Evolutionary conservation across 2,888 invertebrate species (phyloP), one percentile per base, ranked within the genome.

Genomic region (Synanthedon formicaeformis): DNA sequence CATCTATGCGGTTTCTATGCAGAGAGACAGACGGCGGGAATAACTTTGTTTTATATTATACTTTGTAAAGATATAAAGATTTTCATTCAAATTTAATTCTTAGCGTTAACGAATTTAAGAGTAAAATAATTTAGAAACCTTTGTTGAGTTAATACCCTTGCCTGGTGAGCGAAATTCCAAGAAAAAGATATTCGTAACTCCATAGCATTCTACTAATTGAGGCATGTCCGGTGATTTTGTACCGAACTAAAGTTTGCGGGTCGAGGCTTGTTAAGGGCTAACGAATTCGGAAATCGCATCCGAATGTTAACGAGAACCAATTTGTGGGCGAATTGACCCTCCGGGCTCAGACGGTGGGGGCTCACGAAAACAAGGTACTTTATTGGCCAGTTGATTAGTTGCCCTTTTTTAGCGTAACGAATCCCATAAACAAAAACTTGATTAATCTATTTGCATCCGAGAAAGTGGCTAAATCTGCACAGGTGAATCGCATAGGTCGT

Each of bases 281-380:
- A 78, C 77, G 75, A 80, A 82, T 81, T 82, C 80, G 75, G 77
- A 78, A 81, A 82, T 81, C 78, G 81, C 74, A 67, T 75, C 76
- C 75, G 73, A 81, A 81, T 82, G 83, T 78, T 84, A 83, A 84
- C 82, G 81, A 80, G 77, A 69, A 73, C 76, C 82, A 81, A 82
- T 84, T 83, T 83, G 74, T 63, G 77, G 75, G 69, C 61, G 64
- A 64, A 68, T 63, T 64, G 66, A 67, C 73, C 76, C 63, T 64
- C 13, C 23, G 57, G 62, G 60, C 62, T 63, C 61, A 68, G 66
- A 64, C 60, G 61, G 69, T 51, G 72, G 64, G 67, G 34, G 34
- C 34, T 34, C 65, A 56, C 62, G 56, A 65, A 67, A 74, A 73
- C 73, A 74, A 69, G 66, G 69, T 69, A 69, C 71, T 73, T 73